Conservation (phyloP, 2,888 invertebrate species). For the Eustalomyia histrio region DNA sequence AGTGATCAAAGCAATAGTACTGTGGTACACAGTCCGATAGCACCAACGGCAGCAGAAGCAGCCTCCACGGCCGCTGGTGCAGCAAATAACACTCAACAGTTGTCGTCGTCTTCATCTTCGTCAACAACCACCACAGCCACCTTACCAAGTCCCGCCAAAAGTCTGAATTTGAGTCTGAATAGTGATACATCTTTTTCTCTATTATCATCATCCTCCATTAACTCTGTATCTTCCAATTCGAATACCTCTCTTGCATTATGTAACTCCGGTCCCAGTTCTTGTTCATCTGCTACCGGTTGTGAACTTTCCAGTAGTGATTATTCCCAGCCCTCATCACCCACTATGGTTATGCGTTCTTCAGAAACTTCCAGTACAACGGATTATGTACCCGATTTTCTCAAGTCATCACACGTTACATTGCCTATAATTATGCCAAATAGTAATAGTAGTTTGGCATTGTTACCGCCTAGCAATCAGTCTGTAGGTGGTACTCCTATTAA, state of each 20-base stretch:
- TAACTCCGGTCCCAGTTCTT: conserved; percentile 67
- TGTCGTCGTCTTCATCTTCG: conserved; percentile 53
- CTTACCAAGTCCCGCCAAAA: conserved; percentile 72
- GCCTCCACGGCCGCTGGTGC: conserved; percentile 20
- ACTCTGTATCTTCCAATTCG: conserved; percentile 65
- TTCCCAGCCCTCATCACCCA: conserved; percentile 68
- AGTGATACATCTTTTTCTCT: conserved; percentile 67
- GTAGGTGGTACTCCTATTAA: conserved; percentile 68
- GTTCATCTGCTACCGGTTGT: conserved; percentile 66
- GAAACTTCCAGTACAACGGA: conserved; percentile 58
- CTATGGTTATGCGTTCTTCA: conserved; percentile 47
- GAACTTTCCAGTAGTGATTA: conserved; percentile 54
- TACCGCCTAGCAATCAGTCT: conserved; percentile 65
- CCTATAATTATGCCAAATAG: conserved; percentile 74
- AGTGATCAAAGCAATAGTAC: conserved; percentile 77
- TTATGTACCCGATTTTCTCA: conserved; percentile 73
- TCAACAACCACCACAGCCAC: conserved; percentile 34
- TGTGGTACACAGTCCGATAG: conserved; percentile 74
- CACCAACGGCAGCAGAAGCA: conserved; percentile 53
- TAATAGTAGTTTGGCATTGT: conserved; percentile 69
- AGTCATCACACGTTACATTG: conserved; percentile 73
- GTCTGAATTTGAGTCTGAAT: conserved; percentile 74
- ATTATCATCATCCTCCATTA: conserved; percentile 64
- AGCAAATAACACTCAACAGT: conserved; percentile 16
- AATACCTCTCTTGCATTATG: conserved; percentile 59